Percentiles rank a stretch among this genome's conserved stretches.
These are phyloP conservation scores for Cactoblastis cactorum DNA, from an alignment of 2,888 invertebrate species.

Conservation along the genomic window DNA sequence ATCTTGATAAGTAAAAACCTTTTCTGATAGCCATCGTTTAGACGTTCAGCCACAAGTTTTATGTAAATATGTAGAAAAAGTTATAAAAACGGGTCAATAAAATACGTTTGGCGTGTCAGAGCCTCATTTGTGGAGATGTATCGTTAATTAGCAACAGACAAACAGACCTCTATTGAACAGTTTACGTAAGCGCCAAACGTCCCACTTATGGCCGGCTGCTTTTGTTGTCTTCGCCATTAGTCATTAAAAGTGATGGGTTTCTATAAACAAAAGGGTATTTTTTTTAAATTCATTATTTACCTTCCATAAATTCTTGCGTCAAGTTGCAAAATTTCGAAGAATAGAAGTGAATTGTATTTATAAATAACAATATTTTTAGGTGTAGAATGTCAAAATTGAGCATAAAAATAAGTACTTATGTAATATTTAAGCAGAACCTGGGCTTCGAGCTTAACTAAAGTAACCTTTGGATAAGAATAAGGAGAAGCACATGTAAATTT, in stretches of 20 bases:
- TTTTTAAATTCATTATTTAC: background rate
- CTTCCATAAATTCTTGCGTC: background rate
- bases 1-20: background rate
- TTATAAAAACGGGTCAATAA: slow-evolving; percentile 10
- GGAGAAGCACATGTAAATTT: no score
- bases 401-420: no score
- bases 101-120: slow-evolving; percentile 3
- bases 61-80: background rate
- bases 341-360: no score
- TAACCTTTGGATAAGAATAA: no score
- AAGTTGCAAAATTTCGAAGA: background rate
- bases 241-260: background rate
- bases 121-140: slow-evolving; percentile 25
- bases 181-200: slow-evolving; percentile 39
- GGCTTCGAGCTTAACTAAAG: no score
- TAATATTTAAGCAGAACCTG: no score
- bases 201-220: slow-evolving; percentile 22
- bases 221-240: slow-evolving; percentile 10
- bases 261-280: background rate
- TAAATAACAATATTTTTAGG: no score
- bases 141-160: slow-evolving; percentile 34
- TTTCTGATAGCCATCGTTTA: background rate
- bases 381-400: no score
- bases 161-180: slow-evolving; percentile 30
- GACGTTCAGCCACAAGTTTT: slow-evolving; percentile 1